phyloP scores from a whole-genome alignment of 1,140 invertebrate genomes.

The Hyles euphorbiae region DNA sequence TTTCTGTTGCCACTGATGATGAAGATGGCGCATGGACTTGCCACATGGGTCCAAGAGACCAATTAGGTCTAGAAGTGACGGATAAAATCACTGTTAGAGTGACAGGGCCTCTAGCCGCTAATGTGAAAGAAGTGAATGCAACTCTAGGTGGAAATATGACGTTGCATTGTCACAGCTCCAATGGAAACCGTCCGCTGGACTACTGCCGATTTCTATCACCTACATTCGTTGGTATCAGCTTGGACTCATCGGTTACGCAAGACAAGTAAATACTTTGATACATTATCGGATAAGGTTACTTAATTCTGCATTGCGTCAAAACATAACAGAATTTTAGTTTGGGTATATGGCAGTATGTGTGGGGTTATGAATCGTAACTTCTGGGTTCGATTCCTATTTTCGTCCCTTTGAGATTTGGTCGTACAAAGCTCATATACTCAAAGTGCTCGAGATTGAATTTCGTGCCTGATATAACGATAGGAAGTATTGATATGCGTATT shows the following conservation, averaged over 20 bases:
- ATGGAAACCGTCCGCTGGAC: conserved; percentile 46
- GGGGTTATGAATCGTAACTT: too few relatives aligned
- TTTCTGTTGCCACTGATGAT: conserved; percentile 29
- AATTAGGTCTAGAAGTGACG: conserved; percentile 46
- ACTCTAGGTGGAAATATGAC: conserved; percentile 31
- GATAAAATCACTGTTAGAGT: conserved; percentile 47
- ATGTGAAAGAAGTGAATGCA: conserved; percentile 30
- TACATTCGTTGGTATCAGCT: conserved; percentile 36
- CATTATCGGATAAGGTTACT: neutral
- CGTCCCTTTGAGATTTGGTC: too few relatives aligned
- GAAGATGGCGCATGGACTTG: conserved; percentile 62
- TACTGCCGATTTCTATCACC: conserved; percentile 63
- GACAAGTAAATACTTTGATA: conserved; percentile 40
- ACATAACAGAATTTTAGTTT: too few relatives aligned
- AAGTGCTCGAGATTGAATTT: too few relatives aligned
- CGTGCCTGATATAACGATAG: too few relatives aligned
- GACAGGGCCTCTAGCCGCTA: conserved; percentile 55
- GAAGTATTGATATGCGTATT: too few relatives aligned
- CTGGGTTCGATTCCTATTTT: too few relatives aligned
- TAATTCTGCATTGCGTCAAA: too few relatives aligned
- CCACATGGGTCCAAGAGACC: conserved; percentile 53
- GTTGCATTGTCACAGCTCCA: conserved; percentile 55
- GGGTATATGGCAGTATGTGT: too few relatives aligned
- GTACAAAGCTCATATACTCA: too few relatives aligned
- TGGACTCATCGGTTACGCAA: conserved; percentile 43